Base-by-base conservation (phyloP, 2,113 vertebrate species). In the Eublepharis macularius region DNA sequence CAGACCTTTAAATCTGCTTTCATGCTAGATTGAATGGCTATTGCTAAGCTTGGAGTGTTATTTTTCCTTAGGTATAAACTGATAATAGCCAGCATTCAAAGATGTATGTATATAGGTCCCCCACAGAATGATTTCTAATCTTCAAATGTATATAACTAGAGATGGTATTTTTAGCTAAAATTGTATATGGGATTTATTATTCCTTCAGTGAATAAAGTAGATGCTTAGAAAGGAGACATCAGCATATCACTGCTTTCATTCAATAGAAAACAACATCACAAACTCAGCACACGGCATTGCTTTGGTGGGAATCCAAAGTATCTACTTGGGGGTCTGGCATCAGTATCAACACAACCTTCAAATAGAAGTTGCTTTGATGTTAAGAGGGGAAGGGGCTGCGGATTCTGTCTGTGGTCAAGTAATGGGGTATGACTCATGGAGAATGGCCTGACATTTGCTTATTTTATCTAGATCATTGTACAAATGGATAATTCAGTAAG, bases 291-390 rank as follows among this genome's bases (percentile, higher is more conserved):
- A 47, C 91, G 86, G 88, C 88, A 89, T 91, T 93, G 80, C 82
- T 91, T 90, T 88, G 86, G 78, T 86, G 83, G 92, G 92, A 91
- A 92, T 89, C 60, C 77, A 81, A 89, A 81, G 75, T 88, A 81
- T 92, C 92, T 91, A 57, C 77, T 88, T 72, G 77, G 84, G 84
- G 72, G 91, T 91, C n/a, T 26, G 86, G 87, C 90, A 88, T 90
- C 60, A 94, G 92, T 91, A 93, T 94, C 93, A 95, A 94, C 94
- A 94, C 82, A 34, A 90, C 80, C 85, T 85, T 89, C 54, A 17
- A 82, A 83, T 91, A 86, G 47, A 90, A 83, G 32, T 76, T 87
- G 81, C 92, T 95, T 95, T 95, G 92, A 93, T 95, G 93, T 94
- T 91, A 80, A 76, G 10, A 86, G 85, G 21, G 36, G 47, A 32